Percentiles rank a stretch among this genome's conserved stretches.
phyloP scores from a whole-genome alignment of 2,113 vertebrate genomes.

The Conger conger region DNA sequence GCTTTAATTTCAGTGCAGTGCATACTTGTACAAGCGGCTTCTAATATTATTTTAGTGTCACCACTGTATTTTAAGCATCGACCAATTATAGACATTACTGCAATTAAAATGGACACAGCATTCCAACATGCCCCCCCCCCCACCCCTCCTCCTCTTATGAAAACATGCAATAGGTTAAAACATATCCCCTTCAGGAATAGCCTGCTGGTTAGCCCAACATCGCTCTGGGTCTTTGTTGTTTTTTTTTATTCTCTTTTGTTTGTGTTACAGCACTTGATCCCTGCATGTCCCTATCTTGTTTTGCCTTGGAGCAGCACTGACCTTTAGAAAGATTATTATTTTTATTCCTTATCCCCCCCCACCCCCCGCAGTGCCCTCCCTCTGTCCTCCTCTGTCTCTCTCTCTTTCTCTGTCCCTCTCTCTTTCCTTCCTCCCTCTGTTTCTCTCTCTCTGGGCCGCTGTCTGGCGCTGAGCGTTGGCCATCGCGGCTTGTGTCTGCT shows the following conservation, averaged over 20 bases:
- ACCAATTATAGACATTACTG: background rate
- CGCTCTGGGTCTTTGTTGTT: constrained; percentile 21
- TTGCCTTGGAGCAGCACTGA: constrained; percentile 20
- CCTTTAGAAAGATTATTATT: constrained; percentile 3
- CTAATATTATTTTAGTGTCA: background rate
- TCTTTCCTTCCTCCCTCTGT: constrained; percentile 26
- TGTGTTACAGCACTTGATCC: constrained; percentile 21
- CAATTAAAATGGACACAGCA: background rate
- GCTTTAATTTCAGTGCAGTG: background rate
- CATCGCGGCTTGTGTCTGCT: constrained; percentile 63
- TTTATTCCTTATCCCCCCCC: background rate
- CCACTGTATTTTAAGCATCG: background rate
- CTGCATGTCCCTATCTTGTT: constrained; percentile 1
- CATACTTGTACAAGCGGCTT: background rate
- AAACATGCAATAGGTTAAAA: background rate
- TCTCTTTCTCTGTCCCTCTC: constrained; percentile 31
- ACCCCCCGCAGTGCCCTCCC: constrained; percentile 19
- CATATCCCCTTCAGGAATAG: constrained; percentile 24
- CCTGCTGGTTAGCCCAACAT: background rate
- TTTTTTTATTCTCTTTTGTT: constrained; percentile 30
- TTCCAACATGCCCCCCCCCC: background rate
- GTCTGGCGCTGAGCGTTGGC: constrained; percentile 50
- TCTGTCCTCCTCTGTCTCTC: background rate
- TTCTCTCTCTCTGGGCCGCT: constrained; percentile 28
- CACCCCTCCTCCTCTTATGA: background rate